Percentiles rank a stretch among this genome's conserved stretches.
Evolutionary conservation across 2,888 invertebrate species (phyloP).

Genomic region (Machimus rusticus): DNA sequence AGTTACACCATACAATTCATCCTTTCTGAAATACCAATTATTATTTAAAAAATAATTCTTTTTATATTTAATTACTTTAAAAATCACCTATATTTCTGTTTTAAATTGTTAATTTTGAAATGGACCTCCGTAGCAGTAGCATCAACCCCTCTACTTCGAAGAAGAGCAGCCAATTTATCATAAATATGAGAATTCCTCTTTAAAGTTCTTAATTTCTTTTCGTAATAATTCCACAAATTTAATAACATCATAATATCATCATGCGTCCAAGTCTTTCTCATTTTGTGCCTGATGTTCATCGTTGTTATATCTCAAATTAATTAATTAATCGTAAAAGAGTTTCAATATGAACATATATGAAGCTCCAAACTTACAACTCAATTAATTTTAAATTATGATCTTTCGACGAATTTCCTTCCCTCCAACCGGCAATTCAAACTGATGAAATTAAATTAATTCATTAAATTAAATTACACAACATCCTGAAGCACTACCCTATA

Average conservation of each 20-base stretch:
- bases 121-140: not conserved
- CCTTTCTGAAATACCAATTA: not conserved
- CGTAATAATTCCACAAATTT: not conserved
- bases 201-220: not conserved
- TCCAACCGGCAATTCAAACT: not conserved
- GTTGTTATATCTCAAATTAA: not conserved
- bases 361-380: not conserved
- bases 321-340: not conserved
- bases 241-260: not conserved
- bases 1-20: not conserved
- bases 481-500: not conserved
- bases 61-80: not conserved
- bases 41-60: not conserved
- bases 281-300: not conserved
- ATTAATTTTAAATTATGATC: not conserved
- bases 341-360: not conserved
- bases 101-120: constrained; percentile 19
- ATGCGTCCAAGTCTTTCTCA: not conserved
- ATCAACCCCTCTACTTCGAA: not conserved
- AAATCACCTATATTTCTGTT: not conserved
- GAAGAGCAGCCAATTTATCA: not conserved
- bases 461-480: not conserved
- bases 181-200: constrained; percentile 4
- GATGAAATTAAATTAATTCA: not conserved
- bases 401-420: not conserved